Evolutionary conservation across 2,888 invertebrate genomes (phyloP).

Genomic region (Acronicta alni): DNA sequence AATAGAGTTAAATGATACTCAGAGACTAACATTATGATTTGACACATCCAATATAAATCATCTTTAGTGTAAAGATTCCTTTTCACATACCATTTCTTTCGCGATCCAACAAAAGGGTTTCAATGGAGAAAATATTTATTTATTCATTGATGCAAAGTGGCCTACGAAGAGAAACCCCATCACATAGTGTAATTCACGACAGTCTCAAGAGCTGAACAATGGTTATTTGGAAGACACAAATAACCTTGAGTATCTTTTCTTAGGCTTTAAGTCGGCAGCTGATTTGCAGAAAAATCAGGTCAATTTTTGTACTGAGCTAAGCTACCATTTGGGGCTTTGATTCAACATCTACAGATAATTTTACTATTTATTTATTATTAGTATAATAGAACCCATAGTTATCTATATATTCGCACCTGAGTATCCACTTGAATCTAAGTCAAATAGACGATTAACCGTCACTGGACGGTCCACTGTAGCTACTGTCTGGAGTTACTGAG

Average conservation of each 20-base stretch:
- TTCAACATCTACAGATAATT: too few relatives aligned
- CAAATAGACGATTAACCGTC: too few relatives aligned
- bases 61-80: conserved; percentile 21
- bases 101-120: conserved; percentile 50
- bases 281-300: background rate
- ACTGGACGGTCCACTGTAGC: background rate
- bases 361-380: too few relatives aligned
- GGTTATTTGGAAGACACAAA: conserved; percentile 13
- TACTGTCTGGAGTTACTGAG: background rate
- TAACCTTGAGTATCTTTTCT: conserved; percentile 20
- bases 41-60: conserved; percentile 11
- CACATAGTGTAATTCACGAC: conserved; percentile 37
- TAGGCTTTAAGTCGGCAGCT: conserved; percentile 6
- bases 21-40: background rate
- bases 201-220: conserved; percentile 37
- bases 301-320: background rate
- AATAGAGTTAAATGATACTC: too few relatives aligned
- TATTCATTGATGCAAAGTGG: conserved; percentile 58
- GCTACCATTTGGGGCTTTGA: too few relatives aligned
- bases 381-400: too few relatives aligned
- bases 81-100: conserved; percentile 42
- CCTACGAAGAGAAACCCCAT: conserved; percentile 46
- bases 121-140: conserved; percentile 59
- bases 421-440: too few relatives aligned
- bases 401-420: too few relatives aligned